Conservation (phyloP, 2,797 vertebrate species). For the Acanthis flammea region DNA sequence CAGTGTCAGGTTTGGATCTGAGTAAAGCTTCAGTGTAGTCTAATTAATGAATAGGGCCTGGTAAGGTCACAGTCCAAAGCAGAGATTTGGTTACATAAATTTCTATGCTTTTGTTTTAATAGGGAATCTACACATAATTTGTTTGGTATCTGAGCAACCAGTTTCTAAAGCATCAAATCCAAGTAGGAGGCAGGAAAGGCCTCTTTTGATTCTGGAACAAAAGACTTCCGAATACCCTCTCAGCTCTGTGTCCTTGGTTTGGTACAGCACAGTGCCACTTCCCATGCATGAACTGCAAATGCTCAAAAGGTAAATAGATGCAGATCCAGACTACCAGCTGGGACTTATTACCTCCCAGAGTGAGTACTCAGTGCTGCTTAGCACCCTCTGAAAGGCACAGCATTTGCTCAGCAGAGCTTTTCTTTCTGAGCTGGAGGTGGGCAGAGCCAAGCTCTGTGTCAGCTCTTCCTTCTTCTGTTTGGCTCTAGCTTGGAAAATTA, state of each 20-base stretch:
- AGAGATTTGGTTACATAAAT: conserved; percentile 7
- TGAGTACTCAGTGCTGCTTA: neutral
- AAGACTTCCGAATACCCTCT: conserved; percentile 37
- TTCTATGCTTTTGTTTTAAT: conserved; percentile 25
- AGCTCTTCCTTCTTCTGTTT: neutral
- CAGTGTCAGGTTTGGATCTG: neutral
- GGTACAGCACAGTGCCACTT: neutral
- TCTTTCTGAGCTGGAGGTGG: neutral
- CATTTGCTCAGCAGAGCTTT: neutral
- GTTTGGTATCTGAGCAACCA: conserved; percentile 69
- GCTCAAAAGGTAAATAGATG: neutral
- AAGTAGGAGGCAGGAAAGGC: conserved; percentile 53
- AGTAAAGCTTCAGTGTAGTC: neutral
- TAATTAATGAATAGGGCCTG: neutral
- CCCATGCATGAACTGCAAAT: neutral
- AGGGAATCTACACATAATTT: conserved; percentile 33
- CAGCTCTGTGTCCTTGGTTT: neutral
- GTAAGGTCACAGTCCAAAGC: neutral
- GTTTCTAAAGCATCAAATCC: conserved; percentile 60
- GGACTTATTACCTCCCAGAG: neutral
- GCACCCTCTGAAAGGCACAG: neutral
- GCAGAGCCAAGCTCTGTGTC: neutral
- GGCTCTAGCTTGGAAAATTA: neutral
- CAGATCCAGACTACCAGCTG: neutral
- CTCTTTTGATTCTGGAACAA: conserved; percentile 64